Conservation (phyloP, 2,113 vertebrate species). For the Dicerorhinus sumatrensis region DNA sequence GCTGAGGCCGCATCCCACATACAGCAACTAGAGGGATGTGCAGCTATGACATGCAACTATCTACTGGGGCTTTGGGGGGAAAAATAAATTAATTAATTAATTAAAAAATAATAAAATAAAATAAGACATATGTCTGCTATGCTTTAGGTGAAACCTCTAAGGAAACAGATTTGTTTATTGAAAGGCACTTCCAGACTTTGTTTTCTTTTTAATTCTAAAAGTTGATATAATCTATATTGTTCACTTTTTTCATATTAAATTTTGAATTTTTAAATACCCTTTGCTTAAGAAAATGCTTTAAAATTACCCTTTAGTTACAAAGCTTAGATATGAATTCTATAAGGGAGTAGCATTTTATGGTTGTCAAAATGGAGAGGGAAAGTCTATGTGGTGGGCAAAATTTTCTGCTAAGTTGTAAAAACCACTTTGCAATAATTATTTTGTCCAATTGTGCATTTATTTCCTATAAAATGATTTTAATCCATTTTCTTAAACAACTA, state of each 20-base stretch:
- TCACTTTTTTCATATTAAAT: slow-evolving; percentile 22
- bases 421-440: slow-evolving; percentile 39
- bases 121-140: neutral
- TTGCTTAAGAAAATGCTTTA: slow-evolving; percentile 28
- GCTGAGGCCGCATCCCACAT: too few species aligned
- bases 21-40: too few species aligned
- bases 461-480: neutral
- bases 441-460: slow-evolving; percentile 40
- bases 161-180: neutral
- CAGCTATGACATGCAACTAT: too few species aligned
- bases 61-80: too few species aligned
- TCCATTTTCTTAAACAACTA: neutral
- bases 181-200: neutral
- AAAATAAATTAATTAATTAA: too few species aligned
- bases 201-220: slow-evolving; percentile 15
- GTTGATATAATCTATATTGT: neutral
- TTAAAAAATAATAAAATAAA: neutral
- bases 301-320: slow-evolving; percentile 1
- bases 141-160: neutral
- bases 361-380: neutral
- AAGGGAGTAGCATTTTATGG: neutral
- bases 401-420: slow-evolving; percentile 33
- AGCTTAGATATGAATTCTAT: slow-evolving; percentile 3
- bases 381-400: neutral
- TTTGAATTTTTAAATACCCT: slow-evolving; percentile 17